Evolutionary conservation across 2,888 invertebrate species (phyloP), one percentile per base, ranked within the genome.

Genomic region (Rhorus exstirpatorius): DNA sequence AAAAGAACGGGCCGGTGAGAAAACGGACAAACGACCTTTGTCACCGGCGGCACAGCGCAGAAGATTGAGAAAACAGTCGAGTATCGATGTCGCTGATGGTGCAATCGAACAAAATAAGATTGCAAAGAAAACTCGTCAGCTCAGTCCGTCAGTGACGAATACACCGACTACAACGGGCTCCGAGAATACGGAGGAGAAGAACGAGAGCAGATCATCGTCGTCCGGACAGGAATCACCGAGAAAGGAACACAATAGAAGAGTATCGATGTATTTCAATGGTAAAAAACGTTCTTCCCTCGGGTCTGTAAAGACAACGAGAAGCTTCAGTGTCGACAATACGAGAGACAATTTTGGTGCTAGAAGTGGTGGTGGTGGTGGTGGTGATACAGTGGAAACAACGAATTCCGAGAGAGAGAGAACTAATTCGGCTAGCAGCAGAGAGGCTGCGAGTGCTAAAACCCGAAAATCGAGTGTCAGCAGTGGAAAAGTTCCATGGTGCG

Each of bases 401-500:
- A 89, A 89, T 85, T 95, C 95, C 0, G 96, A 96, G 84, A 94
- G 95, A 83, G 96, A 96, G 90, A 93, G 95, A 35, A 96, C 95
- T 0, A 95, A 95, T 90, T 95, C 95, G 0, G 94, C 95, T 49
- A 95, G 94, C 89, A 95, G 95, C 14, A 91, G 95, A 21, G 94
- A 93, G 3, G 95, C 95, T 0, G 93, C 94, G 1, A 86, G 83
- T 14, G 86, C 71, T 12, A 95, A 95, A 87, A 94, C 94, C 0
- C 94, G 96, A 88, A 96, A 96, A 89, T 94, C 95, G 79, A 94
- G 96, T 76, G 95, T 95, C 68, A 94, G 95, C 53, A 96, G 96
- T 0, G 96, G 95, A 10, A 96, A 95, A 87, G 95, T 97, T 86
- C 97, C 97, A 0, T 97, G 97, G 97, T 97, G 97, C 89, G 97